A percentile compares a stretch with the other conserved stretches of the same genome.
phyloP scores from a whole-genome alignment of 2,888 invertebrate genomes.

The Boloria euphrosyne region DNA sequence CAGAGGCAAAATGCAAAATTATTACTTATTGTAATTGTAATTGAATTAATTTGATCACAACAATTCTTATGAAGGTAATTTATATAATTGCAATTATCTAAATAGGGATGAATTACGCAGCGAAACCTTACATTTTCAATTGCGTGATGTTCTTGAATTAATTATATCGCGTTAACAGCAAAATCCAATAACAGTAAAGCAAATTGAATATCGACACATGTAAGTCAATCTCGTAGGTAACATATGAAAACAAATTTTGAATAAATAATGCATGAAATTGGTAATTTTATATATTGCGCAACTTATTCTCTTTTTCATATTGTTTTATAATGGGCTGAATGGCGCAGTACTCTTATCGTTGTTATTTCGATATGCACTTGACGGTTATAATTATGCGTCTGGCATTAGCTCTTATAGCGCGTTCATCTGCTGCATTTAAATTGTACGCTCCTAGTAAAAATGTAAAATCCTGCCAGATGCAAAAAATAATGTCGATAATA shows the following conservation, averaged over 20 bases:
- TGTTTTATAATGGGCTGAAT: slow-evolving; percentile 12
- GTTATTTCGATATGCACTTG: slow-evolving; percentile 18
- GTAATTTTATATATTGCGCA: slow-evolving; percentile 4
- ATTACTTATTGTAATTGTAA: too few relatives aligned
- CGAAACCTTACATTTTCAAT: too few relatives aligned
- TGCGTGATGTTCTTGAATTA: too few relatives aligned
- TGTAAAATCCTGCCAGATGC: background rate
- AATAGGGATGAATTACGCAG: too few relatives aligned
- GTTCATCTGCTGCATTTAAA: slow-evolving; percentile 15
- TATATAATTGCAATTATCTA: too few relatives aligned
- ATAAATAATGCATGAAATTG: background rate
- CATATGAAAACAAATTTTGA: background rate
- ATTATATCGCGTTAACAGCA: too few relatives aligned
- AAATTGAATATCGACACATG: too few relatives aligned
- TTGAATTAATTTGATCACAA: background rate
- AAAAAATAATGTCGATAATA: background rate
- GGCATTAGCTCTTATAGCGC: slow-evolving; percentile 15
- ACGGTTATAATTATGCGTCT: slow-evolving; percentile 18
- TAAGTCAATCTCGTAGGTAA: too few relatives aligned
- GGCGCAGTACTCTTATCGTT: slow-evolving; percentile 12
- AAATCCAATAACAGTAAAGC: too few relatives aligned
- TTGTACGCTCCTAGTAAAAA: background rate
- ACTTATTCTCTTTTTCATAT: slow-evolving; percentile 3
- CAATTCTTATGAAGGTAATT: background rate
- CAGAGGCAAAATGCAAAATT: too few relatives aligned